phyloP scores from a whole-genome alignment of 2,797 vertebrate species.

The Lepilemur ruficaudatus region DNA sequence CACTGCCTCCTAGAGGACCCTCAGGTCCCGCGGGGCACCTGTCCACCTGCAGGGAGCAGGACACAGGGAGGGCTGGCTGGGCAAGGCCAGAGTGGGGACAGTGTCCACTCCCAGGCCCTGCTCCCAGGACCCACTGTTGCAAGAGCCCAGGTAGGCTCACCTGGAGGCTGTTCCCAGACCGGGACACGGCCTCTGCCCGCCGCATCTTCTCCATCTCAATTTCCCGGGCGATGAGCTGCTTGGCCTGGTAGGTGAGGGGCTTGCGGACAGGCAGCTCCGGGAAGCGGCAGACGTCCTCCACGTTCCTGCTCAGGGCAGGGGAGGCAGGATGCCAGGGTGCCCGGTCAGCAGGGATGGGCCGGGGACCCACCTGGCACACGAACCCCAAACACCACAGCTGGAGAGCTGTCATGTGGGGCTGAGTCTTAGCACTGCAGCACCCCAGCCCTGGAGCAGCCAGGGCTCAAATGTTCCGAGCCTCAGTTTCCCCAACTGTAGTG shows the following conservation, averaged over 20 bases:
- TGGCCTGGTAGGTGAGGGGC: conserved; percentile 95
- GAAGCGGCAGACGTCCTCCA: conserved; percentile 93
- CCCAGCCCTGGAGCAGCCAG: background rate
- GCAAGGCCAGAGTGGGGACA: background rate
- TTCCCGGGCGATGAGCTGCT: conserved; percentile 95
- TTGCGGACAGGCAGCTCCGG: conserved; percentile 89
- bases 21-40: background rate
- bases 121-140: background rate
- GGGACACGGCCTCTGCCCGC: conserved; percentile 88
- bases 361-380: fast-evolving
- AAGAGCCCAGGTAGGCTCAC: conserved; percentile 56
- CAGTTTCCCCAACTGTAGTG: background rate
- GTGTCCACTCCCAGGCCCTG: background rate
- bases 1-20: background rate
- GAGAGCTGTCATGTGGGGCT: no score
- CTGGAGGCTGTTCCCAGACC: conserved; percentile 77
- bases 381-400: fast-evolving
- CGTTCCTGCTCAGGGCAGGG: conserved; percentile 82
- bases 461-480: no score
- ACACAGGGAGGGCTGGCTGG: background rate
- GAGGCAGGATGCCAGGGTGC: background rate
- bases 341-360: background rate
- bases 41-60: background rate
- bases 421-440: background rate
- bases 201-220: conserved; percentile 97